Conservation (phyloP, 2,888 invertebrate genomes). For the Nebria brevicollis region DNA sequence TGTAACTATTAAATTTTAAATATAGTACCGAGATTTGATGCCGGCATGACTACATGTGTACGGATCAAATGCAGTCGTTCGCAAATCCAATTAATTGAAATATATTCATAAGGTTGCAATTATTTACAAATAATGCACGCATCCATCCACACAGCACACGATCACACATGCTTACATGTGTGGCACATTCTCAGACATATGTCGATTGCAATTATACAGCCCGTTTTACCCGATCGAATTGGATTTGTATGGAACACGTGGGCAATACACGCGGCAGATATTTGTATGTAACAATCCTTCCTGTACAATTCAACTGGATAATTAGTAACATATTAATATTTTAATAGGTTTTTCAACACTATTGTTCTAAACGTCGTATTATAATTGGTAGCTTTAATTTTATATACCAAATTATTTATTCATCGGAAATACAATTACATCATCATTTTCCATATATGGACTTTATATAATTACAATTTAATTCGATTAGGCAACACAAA, state of each 20-base stretch:
- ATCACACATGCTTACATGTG: neutral
- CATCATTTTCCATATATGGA: no score
- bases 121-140: neutral
- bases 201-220: neutral
- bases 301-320: neutral
- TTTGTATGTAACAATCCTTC: neutral
- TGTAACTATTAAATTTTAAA: neutral
- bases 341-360: no score
- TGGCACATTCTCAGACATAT: neutral
- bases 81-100: neutral
- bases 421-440: no score
- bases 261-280: neutral
- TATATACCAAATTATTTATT: no score
- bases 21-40: neutral
- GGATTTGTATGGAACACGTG: neutral
- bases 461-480: no score
- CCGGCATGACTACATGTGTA: neutral
- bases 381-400: no score
- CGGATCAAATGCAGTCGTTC: neutral
- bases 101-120: neutral
- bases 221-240: neutral
- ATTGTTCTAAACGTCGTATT: no score
- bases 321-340: neutral
- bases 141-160: no score
- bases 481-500: no score